Conservation (phyloP, 2,113 vertebrate genomes). For the Daubentonia madagascariensis region DNA sequence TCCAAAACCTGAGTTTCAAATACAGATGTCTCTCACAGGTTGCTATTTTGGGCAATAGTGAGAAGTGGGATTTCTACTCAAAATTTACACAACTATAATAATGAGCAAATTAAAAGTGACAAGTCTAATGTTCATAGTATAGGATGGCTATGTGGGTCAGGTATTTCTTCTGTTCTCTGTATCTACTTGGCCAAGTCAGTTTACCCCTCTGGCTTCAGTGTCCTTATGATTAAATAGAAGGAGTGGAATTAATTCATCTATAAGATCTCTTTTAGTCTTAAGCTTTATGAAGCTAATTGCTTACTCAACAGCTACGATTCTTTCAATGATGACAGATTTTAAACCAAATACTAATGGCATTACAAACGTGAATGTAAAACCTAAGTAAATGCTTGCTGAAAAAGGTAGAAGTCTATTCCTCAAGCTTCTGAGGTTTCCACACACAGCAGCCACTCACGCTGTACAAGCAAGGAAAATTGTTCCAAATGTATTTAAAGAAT, state of each 20-base stretch:
- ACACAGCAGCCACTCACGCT: background rate
- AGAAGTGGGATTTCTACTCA: background rate
- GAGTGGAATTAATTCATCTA: background rate
- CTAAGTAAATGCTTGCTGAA: background rate
- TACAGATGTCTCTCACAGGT: background rate
- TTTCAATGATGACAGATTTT: background rate
- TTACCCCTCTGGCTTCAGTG: background rate
- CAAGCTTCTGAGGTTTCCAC: background rate
- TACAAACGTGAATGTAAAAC: background rate
- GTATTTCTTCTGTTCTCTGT: background rate
- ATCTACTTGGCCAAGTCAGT: background rate
- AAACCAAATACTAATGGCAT: background rate
- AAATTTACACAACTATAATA: background rate
- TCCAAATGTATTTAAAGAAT: background rate
- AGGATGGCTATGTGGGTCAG: background rate
- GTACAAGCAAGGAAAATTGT: background rate
- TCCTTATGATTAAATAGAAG: background rate
- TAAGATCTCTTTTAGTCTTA: background rate
- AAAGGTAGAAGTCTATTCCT: background rate
- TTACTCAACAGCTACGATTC: background rate
- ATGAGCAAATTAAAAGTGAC: background rate
- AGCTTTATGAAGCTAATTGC: background rate
- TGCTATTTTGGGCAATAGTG: background rate
- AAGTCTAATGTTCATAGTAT: background rate
- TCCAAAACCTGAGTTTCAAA: background rate